Evolutionary conservation across 2,888 invertebrate species (phyloP).

Genomic region (Drosophila lacicola): DNA sequence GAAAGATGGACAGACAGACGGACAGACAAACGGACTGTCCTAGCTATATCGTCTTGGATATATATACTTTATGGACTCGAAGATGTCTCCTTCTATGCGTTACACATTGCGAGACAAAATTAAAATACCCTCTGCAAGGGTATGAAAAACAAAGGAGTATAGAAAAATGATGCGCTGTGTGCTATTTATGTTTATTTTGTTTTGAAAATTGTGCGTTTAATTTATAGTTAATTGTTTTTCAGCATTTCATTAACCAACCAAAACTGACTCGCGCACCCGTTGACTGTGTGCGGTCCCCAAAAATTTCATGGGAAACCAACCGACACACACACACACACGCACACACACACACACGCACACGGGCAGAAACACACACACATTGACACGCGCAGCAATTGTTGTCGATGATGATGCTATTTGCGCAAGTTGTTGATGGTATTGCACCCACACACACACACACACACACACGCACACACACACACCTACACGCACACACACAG

Average conservation of each 20-base stretch:
- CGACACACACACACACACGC: slow-evolving; percentile 17
- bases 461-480: slow-evolving; percentile 6
- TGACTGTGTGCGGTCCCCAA: slow-evolving; percentile 76
- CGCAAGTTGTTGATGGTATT: slow-evolving; percentile 80
- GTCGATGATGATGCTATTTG: slow-evolving; percentile 70
- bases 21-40: too few species aligned
- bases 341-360: slow-evolving; percentile 6
- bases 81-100: too few species aligned
- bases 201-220: slow-evolving; percentile 79
- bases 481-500: slow-evolving; percentile 2
- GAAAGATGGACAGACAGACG: too few species aligned
- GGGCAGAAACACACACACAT: slow-evolving; percentile 31
- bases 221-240: slow-evolving; percentile 79
- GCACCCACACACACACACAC: slow-evolving; percentile 45
- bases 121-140: too few species aligned
- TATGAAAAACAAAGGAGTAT: slow-evolving; percentile 50
- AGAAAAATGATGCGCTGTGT: slow-evolving; percentile 61
- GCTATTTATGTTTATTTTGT: slow-evolving; percentile 78
- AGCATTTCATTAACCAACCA: slow-evolving; percentile 76
- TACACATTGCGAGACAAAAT: too few species aligned
- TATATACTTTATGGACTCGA: too few species aligned
- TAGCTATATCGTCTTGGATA: too few species aligned
- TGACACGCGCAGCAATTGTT: slow-evolving; percentile 61
- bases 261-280: slow-evolving; percentile 27
- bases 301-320: slow-evolving; percentile 60